These are phyloP conservation scores for Chlorospingus flavigularis DNA, from an alignment of 2,797 vertebrate species.

Conservation along the genomic window DNA sequence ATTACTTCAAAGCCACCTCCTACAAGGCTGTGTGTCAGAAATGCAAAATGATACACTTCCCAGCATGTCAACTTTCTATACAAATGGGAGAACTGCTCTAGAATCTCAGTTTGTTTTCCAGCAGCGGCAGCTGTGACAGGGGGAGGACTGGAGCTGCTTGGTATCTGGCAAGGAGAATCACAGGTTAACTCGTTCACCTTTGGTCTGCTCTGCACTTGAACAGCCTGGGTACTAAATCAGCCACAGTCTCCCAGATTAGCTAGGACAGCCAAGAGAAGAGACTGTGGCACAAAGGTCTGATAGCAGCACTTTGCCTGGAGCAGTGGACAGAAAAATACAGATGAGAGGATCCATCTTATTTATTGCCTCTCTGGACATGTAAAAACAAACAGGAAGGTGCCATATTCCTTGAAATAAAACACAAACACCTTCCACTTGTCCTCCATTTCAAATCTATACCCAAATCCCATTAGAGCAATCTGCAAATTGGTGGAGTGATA, in stretches of 20 bases:
- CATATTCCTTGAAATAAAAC: neutral
- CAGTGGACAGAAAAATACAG: neutral
- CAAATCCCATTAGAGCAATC: neutral
- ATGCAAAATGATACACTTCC: neutral
- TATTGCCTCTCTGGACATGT: neutral
- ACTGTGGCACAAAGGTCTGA: neutral
- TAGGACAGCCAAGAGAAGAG: neutral
- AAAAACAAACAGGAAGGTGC: neutral
- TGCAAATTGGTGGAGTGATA: neutral
- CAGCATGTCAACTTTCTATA: neutral
- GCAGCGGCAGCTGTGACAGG: neutral
- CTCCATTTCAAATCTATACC: slow-evolving; percentile 34
- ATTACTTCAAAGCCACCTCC: neutral
- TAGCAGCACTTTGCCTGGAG: neutral
- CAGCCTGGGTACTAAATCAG: neutral
- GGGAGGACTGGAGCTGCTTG: fast-evolving
- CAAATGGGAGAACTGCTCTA: neutral
- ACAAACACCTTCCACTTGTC: neutral
- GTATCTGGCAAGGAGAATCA: neutral
- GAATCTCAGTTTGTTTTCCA: neutral
- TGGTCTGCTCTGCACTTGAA: neutral
- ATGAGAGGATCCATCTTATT: neutral
- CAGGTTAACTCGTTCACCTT: neutral
- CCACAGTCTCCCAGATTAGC: neutral
- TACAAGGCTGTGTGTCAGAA: neutral